A percentile compares a stretch with the other conserved stretches of the same genome.
phyloP scores from a whole-genome alignment of 53 echinoderm and acorn worm species.

The Henricia sp. region DNA sequence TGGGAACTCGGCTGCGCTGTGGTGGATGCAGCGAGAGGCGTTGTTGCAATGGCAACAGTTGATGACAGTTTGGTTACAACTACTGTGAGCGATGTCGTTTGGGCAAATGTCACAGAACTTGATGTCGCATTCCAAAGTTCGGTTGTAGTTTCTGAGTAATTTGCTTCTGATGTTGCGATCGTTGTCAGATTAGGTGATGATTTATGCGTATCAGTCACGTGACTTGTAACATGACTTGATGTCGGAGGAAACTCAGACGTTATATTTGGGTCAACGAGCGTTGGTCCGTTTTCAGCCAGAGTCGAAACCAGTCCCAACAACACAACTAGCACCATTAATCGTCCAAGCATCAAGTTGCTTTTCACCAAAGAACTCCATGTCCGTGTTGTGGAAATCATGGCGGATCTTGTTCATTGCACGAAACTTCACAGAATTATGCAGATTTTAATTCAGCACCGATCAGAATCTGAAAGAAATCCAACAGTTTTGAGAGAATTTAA shows the following conservation, averaged over 20 bases:
- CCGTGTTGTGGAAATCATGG: not conserved
- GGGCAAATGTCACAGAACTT: not conserved
- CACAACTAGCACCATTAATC: not conserved
- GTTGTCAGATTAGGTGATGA: not conserved
- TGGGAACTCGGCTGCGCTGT: conserved; percentile 7
- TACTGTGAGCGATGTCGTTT: not conserved
- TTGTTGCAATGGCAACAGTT: conserved; percentile 11
- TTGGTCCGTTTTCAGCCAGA: not conserved
- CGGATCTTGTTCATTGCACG: not conserved
- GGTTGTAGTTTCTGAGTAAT: not conserved
- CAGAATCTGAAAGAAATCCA: too few relatives aligned
- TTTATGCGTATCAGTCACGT: not conserved
- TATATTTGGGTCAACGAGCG: not conserved
- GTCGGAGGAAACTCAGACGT: not conserved
- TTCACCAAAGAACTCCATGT: not conserved
- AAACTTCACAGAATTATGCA: too few relatives aligned
- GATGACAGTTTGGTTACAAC: conserved; percentile 6
- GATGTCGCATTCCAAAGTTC: not conserved
- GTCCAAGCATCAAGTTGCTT: conserved; percentile 7
- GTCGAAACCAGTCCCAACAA: conserved; percentile 17
- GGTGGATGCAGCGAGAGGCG: not conserved
- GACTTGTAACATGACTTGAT: not conserved
- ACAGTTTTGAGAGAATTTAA: too few relatives aligned
- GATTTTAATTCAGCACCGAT: too few relatives aligned
- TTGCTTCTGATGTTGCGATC: not conserved